Conservation (phyloP, 2,888 invertebrate species). For the Agriopis marginaria region DNA sequence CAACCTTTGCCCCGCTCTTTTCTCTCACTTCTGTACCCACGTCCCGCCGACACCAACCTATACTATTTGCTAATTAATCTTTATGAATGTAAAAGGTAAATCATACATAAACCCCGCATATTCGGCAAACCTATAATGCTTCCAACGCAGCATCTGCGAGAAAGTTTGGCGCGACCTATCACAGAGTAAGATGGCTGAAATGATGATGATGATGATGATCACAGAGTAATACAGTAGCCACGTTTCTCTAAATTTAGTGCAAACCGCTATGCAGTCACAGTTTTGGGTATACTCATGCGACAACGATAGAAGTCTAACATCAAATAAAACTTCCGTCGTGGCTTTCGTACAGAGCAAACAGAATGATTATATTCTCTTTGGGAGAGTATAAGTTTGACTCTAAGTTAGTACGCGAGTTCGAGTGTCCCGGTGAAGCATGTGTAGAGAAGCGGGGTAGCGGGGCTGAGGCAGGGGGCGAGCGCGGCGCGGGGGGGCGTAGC, state of each 20-base stretch:
- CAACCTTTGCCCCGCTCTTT: not conserved
- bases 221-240: not conserved
- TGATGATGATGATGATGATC: no score
- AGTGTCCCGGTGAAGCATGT: slow-evolving; percentile 44
- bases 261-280: not conserved
- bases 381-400: not conserved
- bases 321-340: not conserved
- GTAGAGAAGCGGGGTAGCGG: slow-evolving; percentile 23
- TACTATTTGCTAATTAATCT: not conserved
- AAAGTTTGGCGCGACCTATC: slow-evolving; percentile 1
- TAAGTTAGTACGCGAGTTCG: not conserved
- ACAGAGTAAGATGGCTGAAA: no score
- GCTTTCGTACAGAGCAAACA: not conserved
- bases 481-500: slow-evolving; percentile 45
- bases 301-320: not conserved
- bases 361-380: not conserved
- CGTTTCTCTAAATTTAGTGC: not conserved
- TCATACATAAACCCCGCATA: not conserved
- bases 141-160: not conserved
- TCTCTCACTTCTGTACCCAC: not conserved
- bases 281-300: not conserved
- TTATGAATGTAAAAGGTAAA: not conserved
- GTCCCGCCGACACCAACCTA: not conserved
- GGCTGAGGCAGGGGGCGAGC: slow-evolving; percentile 49
- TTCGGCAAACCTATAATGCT: not conserved